Conservation (phyloP, 2,888 invertebrate species). For the Clusia tigrina region DNA sequence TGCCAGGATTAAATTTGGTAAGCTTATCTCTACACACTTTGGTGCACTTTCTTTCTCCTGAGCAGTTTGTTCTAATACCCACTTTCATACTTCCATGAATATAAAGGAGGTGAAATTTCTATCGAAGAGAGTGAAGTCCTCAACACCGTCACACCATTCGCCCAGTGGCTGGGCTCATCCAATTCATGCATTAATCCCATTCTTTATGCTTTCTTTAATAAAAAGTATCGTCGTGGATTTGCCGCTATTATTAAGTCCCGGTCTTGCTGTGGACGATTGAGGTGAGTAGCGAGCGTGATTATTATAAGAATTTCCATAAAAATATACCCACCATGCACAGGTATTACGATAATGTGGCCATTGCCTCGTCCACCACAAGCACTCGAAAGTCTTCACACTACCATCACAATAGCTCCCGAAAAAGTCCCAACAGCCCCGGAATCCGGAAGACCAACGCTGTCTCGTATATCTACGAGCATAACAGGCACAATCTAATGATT, state of each 20-base stretch:
- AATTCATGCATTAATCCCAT: slow-evolving; percentile 97
- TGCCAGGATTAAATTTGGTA: slow-evolving; percentile 84
- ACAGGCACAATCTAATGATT: slow-evolving; percentile 61
- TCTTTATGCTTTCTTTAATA: slow-evolving; percentile 93
- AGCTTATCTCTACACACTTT: too few species aligned
- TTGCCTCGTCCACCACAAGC: slow-evolving; percentile 85
- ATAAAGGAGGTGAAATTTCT: slow-evolving; percentile 66
- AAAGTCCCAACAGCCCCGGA: slow-evolving; percentile 69
- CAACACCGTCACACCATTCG: slow-evolving; percentile 84
- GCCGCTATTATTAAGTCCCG: slow-evolving; percentile 86
- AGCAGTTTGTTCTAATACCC: slow-evolving; percentile 4
- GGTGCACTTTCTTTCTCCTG: too few species aligned
- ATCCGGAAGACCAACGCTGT: slow-evolving; percentile 65
- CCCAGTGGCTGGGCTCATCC: slow-evolving; percentile 91
- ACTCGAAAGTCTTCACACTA: slow-evolving; percentile 87
- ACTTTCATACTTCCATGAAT: too few species aligned
- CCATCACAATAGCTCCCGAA: slow-evolving; percentile 71
- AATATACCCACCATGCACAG: slow-evolving; percentile 42
- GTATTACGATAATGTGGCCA: slow-evolving; percentile 86
- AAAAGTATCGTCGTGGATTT: slow-evolving; percentile 90
- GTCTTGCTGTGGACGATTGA: slow-evolving; percentile 83
- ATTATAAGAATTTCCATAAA: background rate
- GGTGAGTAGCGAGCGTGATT: slow-evolving; percentile 57
- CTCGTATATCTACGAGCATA: slow-evolving; percentile 68
- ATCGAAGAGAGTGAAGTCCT: slow-evolving; percentile 83